Conservation (phyloP, 2,888 invertebrate genomes). For the Atrina japonica region DNA sequence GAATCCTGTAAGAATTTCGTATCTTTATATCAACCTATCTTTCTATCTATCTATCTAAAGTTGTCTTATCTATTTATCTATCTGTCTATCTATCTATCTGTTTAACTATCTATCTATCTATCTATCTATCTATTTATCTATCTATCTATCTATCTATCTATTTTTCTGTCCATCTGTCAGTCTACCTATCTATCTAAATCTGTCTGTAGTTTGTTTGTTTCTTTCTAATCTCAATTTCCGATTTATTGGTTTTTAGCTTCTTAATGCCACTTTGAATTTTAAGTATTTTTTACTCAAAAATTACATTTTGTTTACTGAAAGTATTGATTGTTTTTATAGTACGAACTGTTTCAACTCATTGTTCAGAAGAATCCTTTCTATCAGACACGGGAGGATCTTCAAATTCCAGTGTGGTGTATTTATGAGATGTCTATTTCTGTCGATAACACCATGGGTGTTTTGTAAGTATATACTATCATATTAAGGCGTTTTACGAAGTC, state of each 20-base stretch:
- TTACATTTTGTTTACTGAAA: neutral
- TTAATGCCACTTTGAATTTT: neutral
- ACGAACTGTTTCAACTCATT: slow-evolving; percentile 18
- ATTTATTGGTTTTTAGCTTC: too few relatives aligned
- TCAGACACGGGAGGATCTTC: slow-evolving; percentile 47
- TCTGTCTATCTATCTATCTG: neutral
- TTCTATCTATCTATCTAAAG: neutral
- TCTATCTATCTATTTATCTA: too few relatives aligned
- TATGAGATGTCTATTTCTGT: slow-evolving; percentile 49
- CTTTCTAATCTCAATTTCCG: too few relatives aligned
- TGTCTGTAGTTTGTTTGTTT: too few relatives aligned
- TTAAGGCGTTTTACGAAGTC: too few relatives aligned
- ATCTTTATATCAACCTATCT: neutral
- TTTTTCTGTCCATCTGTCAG: too few relatives aligned
- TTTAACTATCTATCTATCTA: neutral
- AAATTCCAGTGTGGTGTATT: slow-evolving; percentile 45
- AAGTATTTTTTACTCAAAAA: neutral
- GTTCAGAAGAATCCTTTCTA: slow-evolving; percentile 54
- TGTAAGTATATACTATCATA: slow-evolving; percentile 25
- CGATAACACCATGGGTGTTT: slow-evolving; percentile 29
- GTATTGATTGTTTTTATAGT: slow-evolving; percentile 2
- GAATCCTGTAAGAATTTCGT: slow-evolving; percentile 13
- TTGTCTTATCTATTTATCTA: too few relatives aligned
- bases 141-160: too few relatives aligned
- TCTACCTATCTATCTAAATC: too few relatives aligned